These are phyloP conservation scores for Chiloscyllium punctatum DNA, from an alignment of 2,797 vertebrate genomes.

Conservation along the genomic window DNA sequence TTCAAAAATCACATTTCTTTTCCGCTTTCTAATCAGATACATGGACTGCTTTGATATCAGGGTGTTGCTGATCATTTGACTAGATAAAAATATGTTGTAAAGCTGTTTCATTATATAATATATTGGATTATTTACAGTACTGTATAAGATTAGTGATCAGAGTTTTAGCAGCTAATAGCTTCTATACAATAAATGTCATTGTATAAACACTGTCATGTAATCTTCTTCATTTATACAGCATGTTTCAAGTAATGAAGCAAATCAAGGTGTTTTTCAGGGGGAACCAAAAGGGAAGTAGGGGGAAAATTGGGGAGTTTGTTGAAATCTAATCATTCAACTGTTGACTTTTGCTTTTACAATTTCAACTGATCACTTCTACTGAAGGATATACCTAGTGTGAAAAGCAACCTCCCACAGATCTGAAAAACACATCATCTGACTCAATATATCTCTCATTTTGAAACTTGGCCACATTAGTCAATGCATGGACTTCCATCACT, in stretches of 20 bases:
- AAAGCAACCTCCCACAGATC: background rate
- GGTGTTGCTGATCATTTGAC: background rate
- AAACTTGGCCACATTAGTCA: slow-evolving; percentile 26
- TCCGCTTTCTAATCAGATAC: background rate
- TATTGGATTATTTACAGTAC: background rate
- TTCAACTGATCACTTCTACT: background rate
- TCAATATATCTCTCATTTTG: slow-evolving; percentile 27
- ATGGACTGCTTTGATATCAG: background rate
- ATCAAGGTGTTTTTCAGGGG: background rate
- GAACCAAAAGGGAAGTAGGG: background rate
- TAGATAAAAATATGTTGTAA: slow-evolving; percentile 11
- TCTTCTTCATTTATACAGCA: background rate
- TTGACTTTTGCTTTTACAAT: background rate
- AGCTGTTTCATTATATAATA: background rate
- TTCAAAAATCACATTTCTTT: background rate
- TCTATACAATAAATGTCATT: background rate
- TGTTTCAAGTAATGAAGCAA: background rate
- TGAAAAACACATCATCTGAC: slow-evolving; percentile 21
- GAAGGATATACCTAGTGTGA: slow-evolving; percentile 7
- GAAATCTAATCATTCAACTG: background rate
- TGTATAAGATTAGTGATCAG: background rate
- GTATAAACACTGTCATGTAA: background rate
- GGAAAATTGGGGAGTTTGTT: background rate
- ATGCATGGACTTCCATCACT: background rate
- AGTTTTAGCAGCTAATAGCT: background rate